These are phyloP conservation scores for Baronia brevicornis DNA, from an alignment of 2,888 invertebrate genomes.

Conservation along the genomic window DNA sequence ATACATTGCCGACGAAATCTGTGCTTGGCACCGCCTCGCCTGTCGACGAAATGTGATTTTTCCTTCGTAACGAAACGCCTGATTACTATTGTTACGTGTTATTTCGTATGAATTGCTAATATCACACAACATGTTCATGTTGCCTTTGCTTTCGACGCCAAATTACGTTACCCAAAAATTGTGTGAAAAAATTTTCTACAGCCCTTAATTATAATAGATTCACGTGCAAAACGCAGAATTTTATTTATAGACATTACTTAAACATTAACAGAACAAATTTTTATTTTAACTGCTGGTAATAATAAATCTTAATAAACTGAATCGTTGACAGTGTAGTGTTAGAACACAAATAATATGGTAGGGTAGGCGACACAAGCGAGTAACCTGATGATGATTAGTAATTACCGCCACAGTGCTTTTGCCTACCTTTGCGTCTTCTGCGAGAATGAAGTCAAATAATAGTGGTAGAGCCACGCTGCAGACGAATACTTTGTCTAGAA, in stretches of 20 bases:
- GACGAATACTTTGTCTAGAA: too few species aligned
- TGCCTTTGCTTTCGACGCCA: slow-evolving; percentile 34
- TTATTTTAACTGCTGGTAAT: too few species aligned
- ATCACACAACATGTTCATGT: slow-evolving; percentile 37
- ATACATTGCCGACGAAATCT: slow-evolving; percentile 74
- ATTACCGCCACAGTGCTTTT: too few species aligned
- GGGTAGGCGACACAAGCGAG: too few species aligned
- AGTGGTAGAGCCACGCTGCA: too few species aligned
- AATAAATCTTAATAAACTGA: slow-evolving; percentile 1
- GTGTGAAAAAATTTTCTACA: slow-evolving; percentile 2
- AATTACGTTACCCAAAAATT: slow-evolving; percentile 7
- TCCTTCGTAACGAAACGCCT: slow-evolving; percentile 56
- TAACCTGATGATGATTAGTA: too few species aligned
- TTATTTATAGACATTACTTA: neutral
- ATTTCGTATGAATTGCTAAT: slow-evolving; percentile 70
- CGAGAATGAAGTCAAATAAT: too few species aligned
- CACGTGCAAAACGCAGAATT: slow-evolving; percentile 8
- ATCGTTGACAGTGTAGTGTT: too few species aligned
- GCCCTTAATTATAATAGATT: too few species aligned
- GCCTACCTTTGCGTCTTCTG: too few species aligned
- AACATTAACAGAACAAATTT: too few species aligned
- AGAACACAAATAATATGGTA: too few species aligned
- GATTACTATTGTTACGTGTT: slow-evolving; percentile 70
- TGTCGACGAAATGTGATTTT: slow-evolving; percentile 62
- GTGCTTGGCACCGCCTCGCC: slow-evolving; percentile 70